Base-by-base conservation (phyloP, 2,888 invertebrate genomes). In the Erynnis tages region DNA sequence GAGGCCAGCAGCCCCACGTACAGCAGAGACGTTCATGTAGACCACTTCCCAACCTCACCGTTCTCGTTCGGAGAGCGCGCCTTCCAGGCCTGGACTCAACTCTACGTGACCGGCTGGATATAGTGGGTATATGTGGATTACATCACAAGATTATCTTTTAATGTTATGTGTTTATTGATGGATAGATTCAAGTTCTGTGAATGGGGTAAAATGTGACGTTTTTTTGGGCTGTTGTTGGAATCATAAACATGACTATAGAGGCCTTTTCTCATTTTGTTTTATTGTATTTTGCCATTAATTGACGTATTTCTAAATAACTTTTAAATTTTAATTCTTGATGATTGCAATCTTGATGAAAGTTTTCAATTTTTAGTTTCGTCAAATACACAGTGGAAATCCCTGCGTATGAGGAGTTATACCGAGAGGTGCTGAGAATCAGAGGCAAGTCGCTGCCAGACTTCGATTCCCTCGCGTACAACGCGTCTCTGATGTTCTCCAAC, bases 401-500 rank as follows among this genome's bases (percentile, higher is more conserved):
- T 7, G 57, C 62, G 0, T 80, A 79, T 55, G 60, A 68, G 35
- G 62, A 70, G 29, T 57, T 71, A 14, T 82, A 71, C 53, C 59
- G 61, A 17, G 57, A 53, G 0, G 60, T 73, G 2, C 43, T 76
- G 2, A 60, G 70, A 32, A 50, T 58, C 16, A 71, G 73, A 32
- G 69, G 65, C 14, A 71, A 65, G n/a, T 23, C 56, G 1, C 61
- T 67, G 1, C 69, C 75, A 0, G 57, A 64, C 13, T 79, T 75
- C 58, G 76, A 76, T 19, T 50, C 60, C 1, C 56, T 75, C 10
- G 57, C 72, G 8, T 63, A 68, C 58, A 71, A 72, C 35, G 75
- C 64, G 0, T 73, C 79, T 0, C 47, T 79, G 57, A 56, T 82
- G 52, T 65, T 82, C 21, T 44, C 77, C n/a, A 78, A 82, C 60